Evolutionary conservation across 2,888 invertebrate genomes (phyloP), one percentile per base, ranked within the genome.

Genomic region (Drosophila cracens): DNA sequence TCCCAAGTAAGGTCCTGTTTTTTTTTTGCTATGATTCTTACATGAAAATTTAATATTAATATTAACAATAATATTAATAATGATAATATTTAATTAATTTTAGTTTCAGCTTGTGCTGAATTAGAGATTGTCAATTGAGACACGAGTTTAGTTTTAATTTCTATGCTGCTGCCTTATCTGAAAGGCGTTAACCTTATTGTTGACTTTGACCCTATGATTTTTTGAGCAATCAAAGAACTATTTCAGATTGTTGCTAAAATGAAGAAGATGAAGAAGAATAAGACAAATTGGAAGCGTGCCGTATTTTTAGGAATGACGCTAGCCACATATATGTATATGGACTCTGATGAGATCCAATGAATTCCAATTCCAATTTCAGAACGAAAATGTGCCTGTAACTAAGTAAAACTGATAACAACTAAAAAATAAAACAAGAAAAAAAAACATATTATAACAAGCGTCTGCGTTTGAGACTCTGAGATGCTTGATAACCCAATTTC

Each of bases 401-500:
- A 76, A 79, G 72, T 64, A 64, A 71, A 67, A 79, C 87, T 84
- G 84, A 84, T 84, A 84, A 78, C 84, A 79, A 76, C 62, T 72
- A 77, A 10, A 76, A 46, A 46, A 21, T 13, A 11, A 46, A 25
- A 8, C 25, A 46, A 25, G 46, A 25, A 46, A 25, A 46, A 21
- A 21, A 25, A 25, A 25, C 46, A 46, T 38, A 66, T 48, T 49
- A 38, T 54, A 65, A 64, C 73, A 68, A 74, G 25, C 46, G 70
- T 40, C 62, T 27, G 56, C 43, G 65, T n/a, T 61, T 54, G 70
- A 69, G 70, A 65, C 48, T 40, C 81, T 31, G 58, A 76, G 83
- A 84, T 86, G 88, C 75, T 78, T 86, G 85, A 90, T 86, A 86
- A 90, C 85, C 85, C 83, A 86, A 90, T 86, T 86, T 87, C 77